Evolutionary conservation across 2,113 vertebrate genomes (phyloP).

Genomic region (Lontra canadensis): DNA sequence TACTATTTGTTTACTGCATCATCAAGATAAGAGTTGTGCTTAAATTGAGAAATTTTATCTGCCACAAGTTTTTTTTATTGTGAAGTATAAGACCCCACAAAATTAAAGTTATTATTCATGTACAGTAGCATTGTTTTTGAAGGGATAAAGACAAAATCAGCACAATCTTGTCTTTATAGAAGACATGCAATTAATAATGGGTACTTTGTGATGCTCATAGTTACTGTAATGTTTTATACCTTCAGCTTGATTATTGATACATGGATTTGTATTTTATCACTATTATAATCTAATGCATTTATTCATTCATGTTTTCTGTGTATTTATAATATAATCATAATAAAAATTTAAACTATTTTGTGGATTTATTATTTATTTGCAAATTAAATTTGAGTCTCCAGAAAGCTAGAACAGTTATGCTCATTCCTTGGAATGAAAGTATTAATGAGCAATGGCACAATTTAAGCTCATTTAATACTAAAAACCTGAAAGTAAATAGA

Average conservation of each 20-base stretch:
- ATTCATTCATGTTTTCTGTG: background rate
- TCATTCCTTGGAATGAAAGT: background rate
- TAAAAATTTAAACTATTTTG: background rate
- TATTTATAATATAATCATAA: background rate
- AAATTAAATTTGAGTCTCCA: background rate
- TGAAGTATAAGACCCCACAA: background rate
- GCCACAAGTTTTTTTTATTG: background rate
- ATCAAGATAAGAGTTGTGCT: background rate
- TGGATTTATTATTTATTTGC: background rate
- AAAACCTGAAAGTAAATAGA: background rate
- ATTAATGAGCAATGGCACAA: background rate
- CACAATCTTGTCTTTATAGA: background rate
- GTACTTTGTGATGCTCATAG: background rate
- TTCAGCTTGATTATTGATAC: background rate
- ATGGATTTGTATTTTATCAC: background rate
- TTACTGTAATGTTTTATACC: background rate
- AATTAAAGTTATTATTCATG: background rate
- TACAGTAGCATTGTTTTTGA: conserved; percentile 27
- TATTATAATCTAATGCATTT: background rate
- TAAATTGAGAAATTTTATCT: background rate
- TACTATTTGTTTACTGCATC: background rate
- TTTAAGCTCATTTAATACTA: background rate
- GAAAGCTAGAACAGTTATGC: background rate
- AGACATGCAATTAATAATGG: background rate
- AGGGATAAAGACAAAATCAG: background rate